A percentile compares a stretch with the other conserved stretches of the same genome.
phyloP scores from a whole-genome alignment of 2,888 invertebrate genomes.

The Pyrrhosoma nymphula region DNA sequence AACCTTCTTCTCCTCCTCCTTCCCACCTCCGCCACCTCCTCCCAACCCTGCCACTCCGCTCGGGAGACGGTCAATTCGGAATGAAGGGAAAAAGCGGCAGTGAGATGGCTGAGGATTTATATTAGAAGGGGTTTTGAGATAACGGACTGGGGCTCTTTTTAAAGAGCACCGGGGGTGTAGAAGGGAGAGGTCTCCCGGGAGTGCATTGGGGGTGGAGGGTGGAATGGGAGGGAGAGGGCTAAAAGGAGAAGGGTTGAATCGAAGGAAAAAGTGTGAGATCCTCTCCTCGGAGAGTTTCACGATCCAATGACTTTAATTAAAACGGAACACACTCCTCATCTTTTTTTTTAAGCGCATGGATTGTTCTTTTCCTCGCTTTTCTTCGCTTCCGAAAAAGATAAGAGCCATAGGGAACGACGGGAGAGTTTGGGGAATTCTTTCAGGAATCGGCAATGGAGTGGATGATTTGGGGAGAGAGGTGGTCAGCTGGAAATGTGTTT shows the following conservation, averaged over 20 bases:
- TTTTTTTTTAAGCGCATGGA: constrained; percentile 41
- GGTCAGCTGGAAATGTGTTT: constrained; percentile 60
- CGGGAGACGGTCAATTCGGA: background rate
- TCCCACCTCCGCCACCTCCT: background rate
- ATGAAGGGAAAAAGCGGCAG: background rate
- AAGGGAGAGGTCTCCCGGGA: background rate
- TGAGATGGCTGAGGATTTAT: constrained; percentile 26
- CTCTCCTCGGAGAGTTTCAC: constrained; percentile 54
- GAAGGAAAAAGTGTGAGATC: constrained; percentile 39
- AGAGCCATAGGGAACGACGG: constrained; percentile 17
- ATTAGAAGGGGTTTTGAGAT: constrained; percentile 14
- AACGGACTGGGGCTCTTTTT: background rate
- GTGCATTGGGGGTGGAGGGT: background rate
- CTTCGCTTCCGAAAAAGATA: constrained; percentile 52
- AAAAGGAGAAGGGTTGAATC: background rate
- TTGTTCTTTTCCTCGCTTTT: constrained; percentile 58
- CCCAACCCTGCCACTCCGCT: background rate
- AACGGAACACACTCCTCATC: constrained; percentile 50
- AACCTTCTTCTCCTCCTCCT: background rate
- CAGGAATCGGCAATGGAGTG: constrained; percentile 60
- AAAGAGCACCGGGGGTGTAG: background rate
- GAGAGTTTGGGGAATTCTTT: constrained; percentile 13
- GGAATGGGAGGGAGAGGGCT: background rate
- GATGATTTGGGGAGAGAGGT: constrained; percentile 55
- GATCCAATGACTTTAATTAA: constrained; percentile 65